These are phyloP conservation scores for Danio jaintianensis DNA, from an alignment of 2,797 vertebrate species.

Conservation along the genomic window DNA sequence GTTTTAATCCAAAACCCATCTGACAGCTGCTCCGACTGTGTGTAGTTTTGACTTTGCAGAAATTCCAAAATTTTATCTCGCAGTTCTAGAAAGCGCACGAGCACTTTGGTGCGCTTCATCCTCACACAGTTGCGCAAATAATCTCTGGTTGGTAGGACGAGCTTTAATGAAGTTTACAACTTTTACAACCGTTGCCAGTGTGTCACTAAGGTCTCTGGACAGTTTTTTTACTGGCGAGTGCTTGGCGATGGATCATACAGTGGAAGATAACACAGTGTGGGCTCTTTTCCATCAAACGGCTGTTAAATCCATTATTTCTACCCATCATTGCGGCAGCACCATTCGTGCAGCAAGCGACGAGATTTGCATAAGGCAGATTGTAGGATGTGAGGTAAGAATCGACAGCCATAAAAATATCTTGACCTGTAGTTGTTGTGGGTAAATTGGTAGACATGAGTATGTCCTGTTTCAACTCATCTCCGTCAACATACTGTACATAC, in stretches of 20 bases:
- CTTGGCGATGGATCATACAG: constrained; percentile 43
- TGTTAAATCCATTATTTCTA: constrained; percentile 56
- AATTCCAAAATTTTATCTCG: background rate
- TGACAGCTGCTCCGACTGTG: constrained; percentile 1
- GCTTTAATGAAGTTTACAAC: constrained; percentile 50
- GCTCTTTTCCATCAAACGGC: constrained; percentile 48
- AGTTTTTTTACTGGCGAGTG: constrained; percentile 48
- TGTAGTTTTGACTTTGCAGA: constrained; percentile 18
- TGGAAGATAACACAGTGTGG: constrained; percentile 28
- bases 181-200: constrained; percentile 53
- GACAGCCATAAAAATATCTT: constrained; percentile 30
- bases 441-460: background rate
- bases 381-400: constrained; percentile 37
- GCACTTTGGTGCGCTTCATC: constrained; percentile 24
- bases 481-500: background rate
- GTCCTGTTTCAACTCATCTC: background rate
- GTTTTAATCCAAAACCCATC: constrained; percentile 42
- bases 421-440: background rate
- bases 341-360: constrained; percentile 44
- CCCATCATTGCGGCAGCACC: constrained; percentile 47
- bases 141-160: constrained; percentile 32
- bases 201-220: constrained; percentile 45
- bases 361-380: constrained; percentile 38
- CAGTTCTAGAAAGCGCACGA: background rate
- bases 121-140: constrained; percentile 45